Percentiles rank a stretch among this genome's conserved stretches.
Evolutionary conservation across 2,888 invertebrate species (phyloP).

Genomic region (Adelognathus sp.): DNA sequence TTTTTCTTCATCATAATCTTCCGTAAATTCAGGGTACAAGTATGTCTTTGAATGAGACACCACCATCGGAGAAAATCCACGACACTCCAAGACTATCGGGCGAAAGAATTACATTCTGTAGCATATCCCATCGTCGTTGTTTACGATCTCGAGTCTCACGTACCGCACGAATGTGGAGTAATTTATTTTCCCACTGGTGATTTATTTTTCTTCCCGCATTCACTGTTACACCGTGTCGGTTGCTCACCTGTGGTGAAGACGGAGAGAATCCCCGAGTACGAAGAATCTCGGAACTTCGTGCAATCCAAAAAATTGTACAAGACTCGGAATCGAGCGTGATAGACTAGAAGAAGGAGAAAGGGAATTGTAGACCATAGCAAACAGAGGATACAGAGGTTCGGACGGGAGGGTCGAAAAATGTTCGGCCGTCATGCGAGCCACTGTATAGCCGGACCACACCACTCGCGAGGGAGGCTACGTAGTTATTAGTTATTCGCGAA

Average conservation of each 20-base stretch:
- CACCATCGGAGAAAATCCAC: not conserved
- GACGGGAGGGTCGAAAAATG: conserved; percentile 36
- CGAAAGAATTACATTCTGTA: conserved; percentile 6
- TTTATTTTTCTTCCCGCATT: conserved; percentile 15
- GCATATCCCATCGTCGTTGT: not conserved
- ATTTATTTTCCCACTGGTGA: conserved; percentile 25
- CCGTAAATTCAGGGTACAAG: not conserved
- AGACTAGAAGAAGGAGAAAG: conserved; percentile 5
- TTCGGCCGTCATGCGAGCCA: conserved; percentile 44
- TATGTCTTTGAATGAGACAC: not conserved
- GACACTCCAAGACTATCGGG: not conserved
- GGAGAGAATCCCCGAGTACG: too few relatives aligned
- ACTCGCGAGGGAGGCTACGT: conserved; percentile 10
- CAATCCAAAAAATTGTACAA: conserved; percentile 8
- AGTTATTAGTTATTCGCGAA: conserved; percentile 46
- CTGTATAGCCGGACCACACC: not conserved
- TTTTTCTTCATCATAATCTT: not conserved
- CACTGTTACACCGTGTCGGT: conserved; percentile 2
- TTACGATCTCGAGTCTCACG: conserved; percentile 34
- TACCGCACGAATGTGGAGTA: conserved; percentile 29
- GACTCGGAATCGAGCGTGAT: conserved; percentile 8
- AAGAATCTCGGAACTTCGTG: not conserved
- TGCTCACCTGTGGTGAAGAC: not conserved
- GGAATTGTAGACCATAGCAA: not conserved
- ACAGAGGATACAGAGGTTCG: conserved; percentile 1